These are phyloP conservation scores for Encarsia formosa DNA, from an alignment of 2,888 invertebrate genomes.

Conservation along the genomic window DNA sequence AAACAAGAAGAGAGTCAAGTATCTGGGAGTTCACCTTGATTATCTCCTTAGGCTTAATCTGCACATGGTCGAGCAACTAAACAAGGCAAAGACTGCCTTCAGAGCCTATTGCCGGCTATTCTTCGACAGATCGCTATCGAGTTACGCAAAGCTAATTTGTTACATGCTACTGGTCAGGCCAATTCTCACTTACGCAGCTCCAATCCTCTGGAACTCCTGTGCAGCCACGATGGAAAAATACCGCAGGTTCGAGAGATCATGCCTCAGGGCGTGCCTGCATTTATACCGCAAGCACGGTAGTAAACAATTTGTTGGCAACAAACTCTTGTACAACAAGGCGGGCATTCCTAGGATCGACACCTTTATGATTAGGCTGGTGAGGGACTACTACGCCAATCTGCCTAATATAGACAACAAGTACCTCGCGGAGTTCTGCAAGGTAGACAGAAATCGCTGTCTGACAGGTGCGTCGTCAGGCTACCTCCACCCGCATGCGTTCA, in stretches of 20 bases:
- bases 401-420: background rate
- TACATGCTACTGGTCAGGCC: slow-evolving; percentile 2
- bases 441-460: background rate
- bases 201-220: slow-evolving; percentile 6
- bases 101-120: background rate
- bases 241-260: slow-evolving; percentile 5
- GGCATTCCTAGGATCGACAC: slow-evolving; percentile 1
- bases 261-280: background rate
- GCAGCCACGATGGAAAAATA: background rate
- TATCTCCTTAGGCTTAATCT: background rate
- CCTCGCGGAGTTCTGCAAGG: background rate
- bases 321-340: background rate
- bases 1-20: slow-evolving; percentile 1
- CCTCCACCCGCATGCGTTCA: background rate
- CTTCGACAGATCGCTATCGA: background rate
- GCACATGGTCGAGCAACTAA: background rate
- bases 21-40: slow-evolving; percentile 5
- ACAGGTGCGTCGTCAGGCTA: background rate
- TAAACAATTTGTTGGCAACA: background rate
- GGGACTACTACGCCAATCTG: background rate
- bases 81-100: slow-evolving; percentile 3
- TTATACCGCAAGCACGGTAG: background rate
- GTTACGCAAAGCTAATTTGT: slow-evolving; percentile 6
- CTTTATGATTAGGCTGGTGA: background rate
- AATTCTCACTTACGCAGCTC: slow-evolving; percentile 1